phyloP scores from a whole-genome alignment of 2,113 vertebrate genomes.

The Conger conger region DNA sequence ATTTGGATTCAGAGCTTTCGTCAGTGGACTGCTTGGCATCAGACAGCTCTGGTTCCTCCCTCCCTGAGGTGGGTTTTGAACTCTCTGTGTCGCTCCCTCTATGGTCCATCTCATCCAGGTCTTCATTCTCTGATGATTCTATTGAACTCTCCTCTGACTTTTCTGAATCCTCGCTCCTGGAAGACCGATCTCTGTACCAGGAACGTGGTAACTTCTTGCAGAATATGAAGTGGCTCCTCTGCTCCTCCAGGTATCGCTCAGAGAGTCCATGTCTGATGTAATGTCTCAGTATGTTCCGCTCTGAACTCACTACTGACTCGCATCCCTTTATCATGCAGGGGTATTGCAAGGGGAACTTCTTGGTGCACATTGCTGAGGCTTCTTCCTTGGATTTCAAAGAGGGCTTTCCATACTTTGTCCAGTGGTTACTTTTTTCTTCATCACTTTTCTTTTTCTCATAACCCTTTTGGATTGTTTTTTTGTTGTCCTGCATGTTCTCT shows the following conservation, averaged over 20 bases:
- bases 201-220: slow-evolving; percentile 77
- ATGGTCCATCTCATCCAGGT: slow-evolving; percentile 48
- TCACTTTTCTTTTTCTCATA: slow-evolving; percentile 47
- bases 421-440: slow-evolving; percentile 57
- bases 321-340: slow-evolving; percentile 97
- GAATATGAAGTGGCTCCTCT: slow-evolving; percentile 86
- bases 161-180: slow-evolving; percentile 68
- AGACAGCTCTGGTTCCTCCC: slow-evolving; percentile 47
- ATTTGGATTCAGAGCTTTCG: slow-evolving; percentile 53
- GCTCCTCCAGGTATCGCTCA: slow-evolving; percentile 86
- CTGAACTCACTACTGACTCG: slow-evolving; percentile 86
- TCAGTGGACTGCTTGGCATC: slow-evolving; percentile 57
- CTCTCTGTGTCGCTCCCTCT: slow-evolving; percentile 62
- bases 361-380: slow-evolving; percentile 85
- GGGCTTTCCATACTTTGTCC: slow-evolving; percentile 70
- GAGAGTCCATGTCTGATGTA: slow-evolving; percentile 91
- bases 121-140: slow-evolving; percentile 59
- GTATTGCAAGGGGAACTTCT: slow-evolving; percentile 83
- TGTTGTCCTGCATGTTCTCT: slow-evolving; percentile 75
- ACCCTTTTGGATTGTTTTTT: slow-evolving; percentile 66
- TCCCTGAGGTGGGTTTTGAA: slow-evolving; percentile 60
- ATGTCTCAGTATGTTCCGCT: slow-evolving; percentile 88
- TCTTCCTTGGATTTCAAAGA: slow-evolving; percentile 83
- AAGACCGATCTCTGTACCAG: slow-evolving; percentile 62
- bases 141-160: slow-evolving; percentile 63